Evolutionary conservation across 2,888 invertebrate genomes (phyloP), one percentile per base, ranked within the genome.

Genomic region (Drosophila pseudotakahashii): DNA sequence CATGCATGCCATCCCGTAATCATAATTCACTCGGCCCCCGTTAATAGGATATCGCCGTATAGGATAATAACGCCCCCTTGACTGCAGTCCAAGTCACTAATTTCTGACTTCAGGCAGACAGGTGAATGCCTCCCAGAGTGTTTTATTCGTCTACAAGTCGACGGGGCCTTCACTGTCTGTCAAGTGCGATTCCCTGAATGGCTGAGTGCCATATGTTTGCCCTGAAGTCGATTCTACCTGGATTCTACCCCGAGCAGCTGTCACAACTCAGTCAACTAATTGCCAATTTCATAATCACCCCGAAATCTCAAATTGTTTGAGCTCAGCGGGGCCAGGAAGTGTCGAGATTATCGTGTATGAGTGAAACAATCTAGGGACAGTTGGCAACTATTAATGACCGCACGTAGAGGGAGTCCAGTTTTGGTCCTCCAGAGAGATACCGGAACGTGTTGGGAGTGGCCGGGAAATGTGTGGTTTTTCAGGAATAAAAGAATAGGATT

Each of bases 341-440:
- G 57, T 23, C 7, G 10, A 61, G 61, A 61, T 61, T 55, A 63
- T 44, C 42, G 10, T 41, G 50, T 39, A 13, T 23, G n/a, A 45
- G 26, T 14, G 26, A 7, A 51, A 11, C 39, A 58, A 53, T 70
- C 69, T 44, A 19, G 36, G 11, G 59, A 23, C 39, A 67, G 62
- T 66, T 72, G 26, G 44, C 54, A 76, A 76, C 80, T 70, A 68
- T 74, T 70, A 77, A 77, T 75, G 74, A 53, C 69, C 64, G 16
- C 76, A 78, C 61, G 42, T 42, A 42, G 42, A 5, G 11, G 16
- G 60, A 32, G 23, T 34, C 37, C 13, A 14, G 13, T 16, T 2
- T n/a, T 30, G 23, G n/a, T 3, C 0, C 54, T 47, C 14, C 14
- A 41, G 62, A 34, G 39, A 36, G 16, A n/a, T 23, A 10, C 10